Evolutionary conservation across 2,888 invertebrate genomes (phyloP), one percentile per base, ranked within the genome.

Genomic region (Dysmachus trigonus): DNA sequence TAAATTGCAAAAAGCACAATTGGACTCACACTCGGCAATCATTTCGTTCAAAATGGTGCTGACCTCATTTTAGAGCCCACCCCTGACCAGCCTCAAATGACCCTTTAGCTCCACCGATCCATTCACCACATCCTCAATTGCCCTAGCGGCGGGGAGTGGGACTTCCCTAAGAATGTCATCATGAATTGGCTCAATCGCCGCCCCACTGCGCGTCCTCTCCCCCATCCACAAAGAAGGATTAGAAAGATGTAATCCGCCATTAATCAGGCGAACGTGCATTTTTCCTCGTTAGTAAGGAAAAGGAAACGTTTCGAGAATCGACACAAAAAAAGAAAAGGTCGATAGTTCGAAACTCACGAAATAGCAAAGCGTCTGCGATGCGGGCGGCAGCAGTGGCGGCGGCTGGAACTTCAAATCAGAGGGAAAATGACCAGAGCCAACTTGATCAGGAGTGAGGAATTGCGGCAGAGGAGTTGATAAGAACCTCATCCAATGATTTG

Each of bases 401-500:
- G 3, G n/a, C 47, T 47, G 18, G 47, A 47, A 47, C 47, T 47
- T 47, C 47, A 47, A n/a, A 47, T 47, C 47, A 47, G 47, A 47
- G 41, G 38, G 41, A 76, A 31, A 77, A n/a, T 41, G 77, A 22
- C 38, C 41, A 13, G 30, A 13, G 77, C 77, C 41, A 77, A 77
- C 22, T 77, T 47, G 47, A 77, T 77, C 77, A 30, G 41, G 77
- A 77, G 38, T 77, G 41, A 73, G 73, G 73, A 62, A 62, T 62
- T 73, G 47, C 47, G 41, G 38, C 47, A 30, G 77, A 47, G 77
- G 47, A 77, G 84, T 51, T 84, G 84, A 85, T 85, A 85, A 85
- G 84, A 85, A 27, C 84, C 47, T 85, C 74, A 85, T 85, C 72
- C 18, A 74, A 74, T 85, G 84, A 85, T 85, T 85, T 85, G 84